Percentiles rank a stretch among this genome's conserved stretches.
phyloP scores from a whole-genome alignment of 2,888 invertebrate species.

The Pteria penguin region DNA sequence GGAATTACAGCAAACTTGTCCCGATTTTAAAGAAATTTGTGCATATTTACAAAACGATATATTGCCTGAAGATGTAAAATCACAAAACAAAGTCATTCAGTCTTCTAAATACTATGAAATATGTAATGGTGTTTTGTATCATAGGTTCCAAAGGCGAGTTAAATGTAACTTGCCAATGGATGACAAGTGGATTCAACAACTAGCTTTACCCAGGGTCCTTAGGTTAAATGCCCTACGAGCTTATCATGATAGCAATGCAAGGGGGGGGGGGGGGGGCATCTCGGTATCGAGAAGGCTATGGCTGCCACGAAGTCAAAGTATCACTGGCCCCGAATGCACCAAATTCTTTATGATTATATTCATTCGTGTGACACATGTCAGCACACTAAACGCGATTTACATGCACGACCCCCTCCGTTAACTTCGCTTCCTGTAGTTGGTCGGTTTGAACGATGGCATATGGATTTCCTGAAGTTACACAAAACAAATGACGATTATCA shows the following conservation, averaged over 20 bases:
- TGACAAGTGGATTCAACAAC: slow-evolving; percentile 15
- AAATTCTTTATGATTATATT: slow-evolving; percentile 34
- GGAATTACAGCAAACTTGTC: slow-evolving; percentile 13
- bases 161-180: not conserved
- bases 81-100: not conserved
- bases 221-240: slow-evolving; percentile 9
- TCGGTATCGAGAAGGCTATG: slow-evolving; percentile 14
- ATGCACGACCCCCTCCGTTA: slow-evolving; percentile 12
- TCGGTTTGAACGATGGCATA: slow-evolving; percentile 18
- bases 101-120: slow-evolving; percentile 9
- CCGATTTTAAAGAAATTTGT: slow-evolving; percentile 7
- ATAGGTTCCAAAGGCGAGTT: slow-evolving; percentile 24
- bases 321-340: slow-evolving; percentile 29
- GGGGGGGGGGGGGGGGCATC: slow-evolving; percentile 31
- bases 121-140: slow-evolving; percentile 30
- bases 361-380: slow-evolving; percentile 39
- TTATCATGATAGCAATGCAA: slow-evolving; percentile 33
- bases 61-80: slow-evolving; percentile 11
- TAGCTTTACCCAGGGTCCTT: slow-evolving; percentile 26
- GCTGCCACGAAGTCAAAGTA: slow-evolving; percentile 26
- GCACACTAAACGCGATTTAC: slow-evolving; percentile 9
- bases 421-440: slow-evolving; percentile 8
- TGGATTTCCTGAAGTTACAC: slow-evolving; percentile 8
- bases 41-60: not conserved
- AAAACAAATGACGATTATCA: slow-evolving; percentile 35